phyloP scores from a whole-genome alignment of 2,797 vertebrate genomes.

The Tachyglossus aculeatus region DNA sequence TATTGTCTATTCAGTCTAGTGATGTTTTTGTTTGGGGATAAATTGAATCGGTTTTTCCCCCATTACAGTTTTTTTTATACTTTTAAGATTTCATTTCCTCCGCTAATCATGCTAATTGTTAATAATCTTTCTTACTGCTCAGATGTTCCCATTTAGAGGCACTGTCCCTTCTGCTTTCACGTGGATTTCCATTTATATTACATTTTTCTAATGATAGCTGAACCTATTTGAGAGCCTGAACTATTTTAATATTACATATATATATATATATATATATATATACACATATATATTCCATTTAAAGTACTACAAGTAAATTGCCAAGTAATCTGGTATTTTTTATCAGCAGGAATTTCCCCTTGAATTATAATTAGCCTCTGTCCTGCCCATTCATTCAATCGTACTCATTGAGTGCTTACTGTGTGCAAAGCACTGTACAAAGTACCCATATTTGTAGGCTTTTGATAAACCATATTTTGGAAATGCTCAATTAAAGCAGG shows the following conservation, averaged over 20 bases:
- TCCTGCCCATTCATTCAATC: no score
- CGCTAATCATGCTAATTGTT: slow-evolving; percentile 31
- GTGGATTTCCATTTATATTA: slow-evolving; percentile 43
- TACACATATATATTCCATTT: neutral
- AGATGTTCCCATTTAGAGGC: slow-evolving; percentile 50
- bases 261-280: neutral
- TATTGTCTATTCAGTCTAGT: slow-evolving; percentile 54
- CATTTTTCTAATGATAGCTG: slow-evolving; percentile 29
- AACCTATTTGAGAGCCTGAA: slow-evolving; percentile 36
- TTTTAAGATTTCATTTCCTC: slow-evolving; percentile 48
- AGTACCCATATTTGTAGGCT: no score
- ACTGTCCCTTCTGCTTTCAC: slow-evolving; percentile 35
- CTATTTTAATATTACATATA: slow-evolving; percentile 10
- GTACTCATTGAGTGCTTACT: no score
- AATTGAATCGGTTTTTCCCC: slow-evolving; percentile 47
- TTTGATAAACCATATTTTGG: neutral
- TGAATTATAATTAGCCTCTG: no score
- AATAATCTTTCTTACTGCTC: slow-evolving; percentile 39
- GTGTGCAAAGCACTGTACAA: no score
- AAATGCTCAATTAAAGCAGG: no score
- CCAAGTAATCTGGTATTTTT: no score
- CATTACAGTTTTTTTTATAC: slow-evolving; percentile 51
- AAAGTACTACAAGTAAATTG: no score
- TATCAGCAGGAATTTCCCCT: neutral
- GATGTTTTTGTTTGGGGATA: slow-evolving; percentile 37